Conservation (phyloP, 2,797 vertebrate species). For the Orientallactaga sibirica region DNA sequence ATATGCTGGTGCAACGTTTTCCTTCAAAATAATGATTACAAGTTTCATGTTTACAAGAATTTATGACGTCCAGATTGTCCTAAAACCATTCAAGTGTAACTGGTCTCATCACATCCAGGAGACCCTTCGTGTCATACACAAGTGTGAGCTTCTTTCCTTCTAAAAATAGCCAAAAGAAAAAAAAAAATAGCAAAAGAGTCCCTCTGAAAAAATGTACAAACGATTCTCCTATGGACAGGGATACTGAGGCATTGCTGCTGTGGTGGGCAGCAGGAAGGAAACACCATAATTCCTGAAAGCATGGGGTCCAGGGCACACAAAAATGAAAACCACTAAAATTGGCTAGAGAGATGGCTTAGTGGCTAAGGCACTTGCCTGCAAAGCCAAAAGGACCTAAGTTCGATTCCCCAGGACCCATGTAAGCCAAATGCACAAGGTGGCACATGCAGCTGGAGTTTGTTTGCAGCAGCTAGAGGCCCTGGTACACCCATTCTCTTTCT, state of each 20-base stretch:
- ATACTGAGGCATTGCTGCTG: background rate
- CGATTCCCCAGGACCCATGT: no score
- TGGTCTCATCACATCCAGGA: slow-evolving; percentile 22
- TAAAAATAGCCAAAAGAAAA: background rate
- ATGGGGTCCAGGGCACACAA: background rate
- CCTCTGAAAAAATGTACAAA: background rate
- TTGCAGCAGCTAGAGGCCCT: no score
- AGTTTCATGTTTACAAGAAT: slow-evolving; percentile 48
- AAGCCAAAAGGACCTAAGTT: no score
- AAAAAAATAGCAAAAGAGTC: background rate
- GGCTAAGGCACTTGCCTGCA: no score
- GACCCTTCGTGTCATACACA: slow-evolving; percentile 33
- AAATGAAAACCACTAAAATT: background rate
- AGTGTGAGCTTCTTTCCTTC: background rate
- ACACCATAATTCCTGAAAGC: background rate
- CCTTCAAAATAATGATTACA: slow-evolving; percentile 60
- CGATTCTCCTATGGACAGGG: background rate
- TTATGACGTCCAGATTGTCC: slow-evolving; percentile 29
- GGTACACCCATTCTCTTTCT: no score
- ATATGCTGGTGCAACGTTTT: slow-evolving; percentile 52
- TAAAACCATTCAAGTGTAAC: slow-evolving; percentile 51
- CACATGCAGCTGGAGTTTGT: no score
- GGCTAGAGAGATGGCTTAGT: no score
- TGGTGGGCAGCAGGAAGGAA: background rate
- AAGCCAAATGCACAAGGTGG: no score